Base-by-base conservation (phyloP, 2,797 vertebrate genomes). In the Xiphophorus birchmanni region DNA sequence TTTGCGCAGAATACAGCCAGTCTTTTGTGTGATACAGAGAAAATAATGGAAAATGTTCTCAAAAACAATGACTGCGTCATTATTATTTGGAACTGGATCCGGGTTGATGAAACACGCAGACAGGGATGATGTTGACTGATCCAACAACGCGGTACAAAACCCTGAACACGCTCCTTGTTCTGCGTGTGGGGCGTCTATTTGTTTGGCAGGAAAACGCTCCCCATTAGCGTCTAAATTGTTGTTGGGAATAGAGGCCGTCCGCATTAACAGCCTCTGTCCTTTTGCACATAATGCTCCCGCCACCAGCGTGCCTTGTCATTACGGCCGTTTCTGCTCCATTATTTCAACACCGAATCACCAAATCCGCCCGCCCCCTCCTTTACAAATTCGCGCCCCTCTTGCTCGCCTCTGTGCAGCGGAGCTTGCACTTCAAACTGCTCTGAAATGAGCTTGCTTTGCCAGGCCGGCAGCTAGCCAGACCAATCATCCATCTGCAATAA, bases 401-500 rank as follows among this genome's bases (percentile, higher is more conserved):
- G 32, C 75, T 84, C 72, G 81, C 87, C 58, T 84, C 81, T 5
- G 84, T 85, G 80, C 87, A 88, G 77, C 50, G 86, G 88, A 83
- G 85, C 86, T 85, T 75, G 82, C 91, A 92, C 92, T 94, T 92
- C 89, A 94, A 91, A 90, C 90, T 67, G 89, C 86, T 92, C 89
- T 35, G 77, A 92, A 94, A 93, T 88, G 87, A 94, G 91, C 88
- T 88, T 81, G 91, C 88, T 91, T 90, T 91, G 91, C 93, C 91
- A 91, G 91, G 90, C 91, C 89, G 92, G 91, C 93, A 91, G 91
- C 87, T 21, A 71, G 93, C 93, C 94, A 94, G 93, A 91, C 93
- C 93, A 93, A 94, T 94, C 94, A 94, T 94, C 92, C 91, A 86
- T 93, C 92, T 91, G 93, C 91, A 95, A 94, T 95, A 94, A 94